Base-by-base conservation (phyloP, 2,888 invertebrate genomes). In the Coenonympha glycerion region DNA sequence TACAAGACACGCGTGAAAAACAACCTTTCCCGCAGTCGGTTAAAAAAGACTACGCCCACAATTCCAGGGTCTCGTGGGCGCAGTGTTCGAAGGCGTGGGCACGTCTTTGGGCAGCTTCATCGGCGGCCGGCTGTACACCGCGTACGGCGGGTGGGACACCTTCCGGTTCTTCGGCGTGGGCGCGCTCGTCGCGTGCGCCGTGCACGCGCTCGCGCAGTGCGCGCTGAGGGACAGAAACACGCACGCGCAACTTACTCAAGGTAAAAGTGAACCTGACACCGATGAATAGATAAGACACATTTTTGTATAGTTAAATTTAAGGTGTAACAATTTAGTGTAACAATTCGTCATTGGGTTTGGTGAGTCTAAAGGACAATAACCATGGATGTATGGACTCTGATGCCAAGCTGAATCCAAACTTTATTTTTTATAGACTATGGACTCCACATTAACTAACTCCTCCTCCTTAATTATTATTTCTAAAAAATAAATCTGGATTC, bases 81-180 rank as follows among this genome's bases (percentile, higher is more conserved):
- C 94, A 2, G 87, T 95, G 39, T 96, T 95, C 70, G 96, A 96
- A 83, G 96, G 96, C 11, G 86, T 95, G 9, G 96, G 95, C 11
- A 93, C 94, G 0, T 92, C 95, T 0, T 70, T 91, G 8, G 95
- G 95, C 28, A 95, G 94, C 68, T 89, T 93, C 8, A 76, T 95
- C 44, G 95, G 92, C n/a, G 95, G 95, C 1, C 71, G 89, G 4
- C 71, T 94, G 26, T 92, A 92, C 65, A 82, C 88, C n/a, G 65
- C 70, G 0, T 89, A 91, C 48, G 91, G 91, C 0, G 94, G 94
- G 5, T 88, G 90, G 49, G 71, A 82, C 36, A 92, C 93, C 0
- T 95, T 95, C 75, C 88, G 90, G 51, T 88, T 90, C 58, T 95
- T 93, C 68, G 94, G 95, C 0, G 86, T 91, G 41, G 91, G 88